These are phyloP conservation scores for Stramonita haemastoma DNA, from an alignment of 2,888 invertebrate genomes.

Conservation along the genomic window DNA sequence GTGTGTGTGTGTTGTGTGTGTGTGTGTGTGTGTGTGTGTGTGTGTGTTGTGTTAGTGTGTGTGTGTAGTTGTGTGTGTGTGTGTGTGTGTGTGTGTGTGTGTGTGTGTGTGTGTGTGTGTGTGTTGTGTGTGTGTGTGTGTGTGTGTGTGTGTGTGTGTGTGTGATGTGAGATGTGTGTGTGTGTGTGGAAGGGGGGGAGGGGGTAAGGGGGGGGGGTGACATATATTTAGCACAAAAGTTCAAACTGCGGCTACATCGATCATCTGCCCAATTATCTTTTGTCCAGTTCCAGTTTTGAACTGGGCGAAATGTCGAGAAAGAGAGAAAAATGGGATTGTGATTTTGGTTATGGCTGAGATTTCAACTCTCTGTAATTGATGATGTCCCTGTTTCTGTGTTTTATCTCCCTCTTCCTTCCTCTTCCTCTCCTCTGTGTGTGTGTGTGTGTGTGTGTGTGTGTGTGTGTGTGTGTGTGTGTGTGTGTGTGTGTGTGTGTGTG, in stretches of 20 bases:
- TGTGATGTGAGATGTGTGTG: too few relatives aligned
- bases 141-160: too few relatives aligned
- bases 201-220: neutral
- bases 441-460: neutral
- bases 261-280: neutral
- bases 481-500: too few relatives aligned
- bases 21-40: neutral
- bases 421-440: neutral
- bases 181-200: neutral
- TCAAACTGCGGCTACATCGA: neutral
- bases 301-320: too few relatives aligned
- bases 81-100: neutral
- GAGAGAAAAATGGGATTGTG: too few relatives aligned
- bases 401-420: neutral
- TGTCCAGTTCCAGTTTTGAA: neutral
- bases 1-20: neutral
- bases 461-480: neutral
- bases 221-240: neutral
- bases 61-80: neutral
- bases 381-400: too few relatives aligned
- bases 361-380: too few relatives aligned
- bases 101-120: neutral
- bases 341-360: too few relatives aligned
- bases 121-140: too few relatives aligned
- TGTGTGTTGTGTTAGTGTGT: neutral